These are phyloP conservation scores for Ornithorhynchus anatinus DNA, from an alignment of 2,113 vertebrate species.

Conservation along the genomic window DNA sequence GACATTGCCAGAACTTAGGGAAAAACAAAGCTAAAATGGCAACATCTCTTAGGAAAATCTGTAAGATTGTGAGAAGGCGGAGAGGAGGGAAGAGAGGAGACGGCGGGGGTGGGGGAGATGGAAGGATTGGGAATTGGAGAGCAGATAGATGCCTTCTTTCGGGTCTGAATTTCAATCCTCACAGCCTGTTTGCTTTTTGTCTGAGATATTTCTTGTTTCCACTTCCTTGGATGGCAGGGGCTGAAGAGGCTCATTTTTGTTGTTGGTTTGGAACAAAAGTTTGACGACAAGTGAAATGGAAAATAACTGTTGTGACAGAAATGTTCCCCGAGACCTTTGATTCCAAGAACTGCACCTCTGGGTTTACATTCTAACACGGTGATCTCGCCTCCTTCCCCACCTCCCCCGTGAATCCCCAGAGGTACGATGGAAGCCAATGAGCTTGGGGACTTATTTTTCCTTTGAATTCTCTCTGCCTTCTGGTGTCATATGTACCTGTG, in stretches of 20 bases:
- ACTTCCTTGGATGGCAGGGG: constrained; percentile 62
- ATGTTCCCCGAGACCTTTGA: constrained; percentile 59
- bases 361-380: constrained; percentile 29
- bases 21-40: constrained; percentile 66
- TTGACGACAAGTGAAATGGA: constrained; percentile 63
- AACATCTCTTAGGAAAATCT: constrained; percentile 63
- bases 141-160: constrained; percentile 63
- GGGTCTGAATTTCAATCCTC: constrained; percentile 60
- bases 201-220: constrained; percentile 66
- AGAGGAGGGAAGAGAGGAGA: neutral
- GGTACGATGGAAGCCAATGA: too few species aligned
- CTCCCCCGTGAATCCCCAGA: too few species aligned
- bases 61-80: constrained; percentile 50
- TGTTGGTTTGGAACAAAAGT: constrained; percentile 65
- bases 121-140: constrained; percentile 52
- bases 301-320: constrained; percentile 60
- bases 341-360: constrained; percentile 41
- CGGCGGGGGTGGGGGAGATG: constrained; percentile 48
- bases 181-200: constrained; percentile 64
- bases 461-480: too few species aligned
- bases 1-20: constrained; percentile 58
- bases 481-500: too few species aligned
- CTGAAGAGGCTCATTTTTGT: constrained; percentile 57
- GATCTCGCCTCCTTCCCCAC: too few species aligned
- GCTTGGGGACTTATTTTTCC: too few species aligned